Evolutionary conservation across 1,140 invertebrate species (phyloP).

Genomic region (Cecropterus lyciades): DNA sequence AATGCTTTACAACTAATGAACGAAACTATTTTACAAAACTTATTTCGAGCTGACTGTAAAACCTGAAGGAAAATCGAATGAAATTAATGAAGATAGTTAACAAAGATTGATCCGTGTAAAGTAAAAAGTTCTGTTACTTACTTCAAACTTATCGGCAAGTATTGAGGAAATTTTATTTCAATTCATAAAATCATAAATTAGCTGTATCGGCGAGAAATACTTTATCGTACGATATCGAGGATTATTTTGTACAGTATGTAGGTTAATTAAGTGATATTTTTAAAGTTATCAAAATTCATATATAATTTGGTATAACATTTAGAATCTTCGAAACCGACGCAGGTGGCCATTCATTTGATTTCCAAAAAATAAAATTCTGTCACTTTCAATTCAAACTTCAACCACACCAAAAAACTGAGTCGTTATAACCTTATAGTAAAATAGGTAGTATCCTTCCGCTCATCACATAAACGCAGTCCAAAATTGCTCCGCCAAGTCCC

Average conservation of each 20-base stretch:
- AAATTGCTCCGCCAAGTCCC: slow-evolving; percentile 59
- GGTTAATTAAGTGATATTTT: too few relatives aligned
- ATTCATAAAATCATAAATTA: slow-evolving; percentile 31
- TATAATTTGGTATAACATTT: too few relatives aligned
- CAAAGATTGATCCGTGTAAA: slow-evolving; percentile 23
- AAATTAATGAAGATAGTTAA: slow-evolving; percentile 24
- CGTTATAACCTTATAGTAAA: too few relatives aligned
- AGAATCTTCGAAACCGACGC: too few relatives aligned
- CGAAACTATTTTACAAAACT: slow-evolving; percentile 9
- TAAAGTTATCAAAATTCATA: too few relatives aligned
- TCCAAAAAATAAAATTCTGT: too few relatives aligned
- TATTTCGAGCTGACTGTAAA: slow-evolving; percentile 12
- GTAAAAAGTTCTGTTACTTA: slow-evolving; percentile 20
- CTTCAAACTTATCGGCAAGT: too few relatives aligned
- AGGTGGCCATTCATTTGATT: too few relatives aligned
- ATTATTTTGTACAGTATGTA: too few relatives aligned
- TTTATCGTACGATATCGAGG: too few relatives aligned
- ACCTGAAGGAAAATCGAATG: slow-evolving; percentile 8
- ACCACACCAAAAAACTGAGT: too few relatives aligned
- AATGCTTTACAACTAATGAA: neutral
- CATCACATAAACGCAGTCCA: slow-evolving; percentile 36
- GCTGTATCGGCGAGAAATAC: slow-evolving; percentile 11
- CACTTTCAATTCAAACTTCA: too few relatives aligned
- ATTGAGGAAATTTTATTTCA: slow-evolving; percentile 35
- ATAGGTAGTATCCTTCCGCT: slow-evolving; percentile 16